A percentile compares a stretch with the other conserved stretches of the same genome.
Conservation (phyloP, 2,113 vertebrate genomes). For the Balaeniceps rex region DNA sequence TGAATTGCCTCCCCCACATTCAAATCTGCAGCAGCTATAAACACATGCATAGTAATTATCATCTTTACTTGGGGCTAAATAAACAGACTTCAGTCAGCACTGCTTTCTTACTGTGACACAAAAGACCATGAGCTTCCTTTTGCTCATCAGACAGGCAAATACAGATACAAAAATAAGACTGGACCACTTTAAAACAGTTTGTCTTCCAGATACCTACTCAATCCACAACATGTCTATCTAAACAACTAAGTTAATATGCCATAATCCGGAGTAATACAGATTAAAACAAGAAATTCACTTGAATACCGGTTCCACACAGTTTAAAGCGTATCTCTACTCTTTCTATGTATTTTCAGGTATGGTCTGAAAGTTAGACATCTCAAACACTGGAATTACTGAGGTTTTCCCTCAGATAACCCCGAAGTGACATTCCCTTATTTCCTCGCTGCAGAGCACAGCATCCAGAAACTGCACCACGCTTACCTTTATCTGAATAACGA, state of each 20-base stretch:
- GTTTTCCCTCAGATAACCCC: background rate
- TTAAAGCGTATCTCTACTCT: background rate
- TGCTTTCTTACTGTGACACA: background rate
- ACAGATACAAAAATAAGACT: background rate
- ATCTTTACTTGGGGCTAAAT: slow-evolving; percentile 5
- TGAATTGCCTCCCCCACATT: background rate
- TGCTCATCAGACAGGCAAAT: background rate
- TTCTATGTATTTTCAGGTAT: background rate
- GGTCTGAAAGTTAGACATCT: background rate
- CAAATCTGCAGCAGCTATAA: background rate
- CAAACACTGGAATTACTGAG: background rate
- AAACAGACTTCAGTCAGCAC: background rate
- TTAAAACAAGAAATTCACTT: background rate
- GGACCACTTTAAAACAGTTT: background rate
- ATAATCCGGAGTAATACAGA: background rate
- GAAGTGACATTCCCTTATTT: background rate
- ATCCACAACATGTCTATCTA: background rate
- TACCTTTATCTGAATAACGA: background rate
- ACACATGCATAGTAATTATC: background rate
- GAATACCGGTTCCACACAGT: background rate
- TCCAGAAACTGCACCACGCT: background rate
- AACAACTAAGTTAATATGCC: background rate
- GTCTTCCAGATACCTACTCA: background rate
- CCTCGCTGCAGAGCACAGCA: background rate
- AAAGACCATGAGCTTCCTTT: background rate